Conservation (phyloP, 2,797 vertebrate species). For the Helarctos malayanus region DNA sequence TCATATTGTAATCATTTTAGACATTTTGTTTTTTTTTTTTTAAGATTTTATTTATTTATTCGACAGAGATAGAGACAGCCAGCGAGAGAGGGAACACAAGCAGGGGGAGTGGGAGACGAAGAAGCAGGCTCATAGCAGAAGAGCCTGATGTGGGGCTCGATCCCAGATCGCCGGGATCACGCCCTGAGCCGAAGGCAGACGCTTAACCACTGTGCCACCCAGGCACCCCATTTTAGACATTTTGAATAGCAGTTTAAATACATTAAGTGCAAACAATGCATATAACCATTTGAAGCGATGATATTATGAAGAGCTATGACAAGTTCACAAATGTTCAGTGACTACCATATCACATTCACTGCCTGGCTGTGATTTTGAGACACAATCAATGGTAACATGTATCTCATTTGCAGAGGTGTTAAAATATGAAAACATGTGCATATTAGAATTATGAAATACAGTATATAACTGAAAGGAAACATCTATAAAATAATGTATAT, state of each 20-base stretch:
- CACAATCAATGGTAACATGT: not conserved
- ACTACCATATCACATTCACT: not conserved
- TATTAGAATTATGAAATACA: not conserved
- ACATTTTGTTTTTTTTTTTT: not conserved
- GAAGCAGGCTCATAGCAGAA: too few relatives aligned
- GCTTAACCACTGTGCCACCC: too few relatives aligned
- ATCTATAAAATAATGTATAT: not conserved
- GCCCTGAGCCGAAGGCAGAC: too few relatives aligned
- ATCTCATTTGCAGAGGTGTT: not conserved
- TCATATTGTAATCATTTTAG: not conserved
- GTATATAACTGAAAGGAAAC: not conserved
- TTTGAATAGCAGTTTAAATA: not conserved
- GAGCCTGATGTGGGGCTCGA: too few relatives aligned
- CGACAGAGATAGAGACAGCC: too few relatives aligned
- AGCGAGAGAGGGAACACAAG: too few relatives aligned
- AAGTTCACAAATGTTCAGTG: not conserved
- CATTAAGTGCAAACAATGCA: not conserved
- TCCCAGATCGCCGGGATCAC: too few relatives aligned
- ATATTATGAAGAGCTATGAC: conserved; percentile 8
- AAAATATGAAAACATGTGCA: not conserved
- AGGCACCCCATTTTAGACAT: not conserved
- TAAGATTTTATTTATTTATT: too few relatives aligned
- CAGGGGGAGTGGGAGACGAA: too few relatives aligned
- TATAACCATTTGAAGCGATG: not conserved
- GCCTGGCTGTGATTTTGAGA: not conserved